phyloP scores from a whole-genome alignment of 2,888 invertebrate genomes.

The Silvanus unidentatus region DNA sequence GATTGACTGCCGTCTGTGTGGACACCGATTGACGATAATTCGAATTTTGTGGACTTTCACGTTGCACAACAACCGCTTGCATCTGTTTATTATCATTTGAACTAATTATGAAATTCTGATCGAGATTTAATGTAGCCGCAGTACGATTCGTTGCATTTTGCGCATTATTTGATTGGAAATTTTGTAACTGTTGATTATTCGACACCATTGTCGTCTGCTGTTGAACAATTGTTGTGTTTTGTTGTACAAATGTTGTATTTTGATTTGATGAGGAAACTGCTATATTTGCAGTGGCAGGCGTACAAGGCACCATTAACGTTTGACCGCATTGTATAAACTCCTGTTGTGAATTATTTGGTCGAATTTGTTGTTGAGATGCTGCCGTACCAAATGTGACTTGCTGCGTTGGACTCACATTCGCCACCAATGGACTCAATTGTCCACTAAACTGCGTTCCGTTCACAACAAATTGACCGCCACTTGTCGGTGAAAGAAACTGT shows the following conservation, averaged over 20 bases:
- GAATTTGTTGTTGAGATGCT: slow-evolving; percentile 30
- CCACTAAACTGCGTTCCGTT: slow-evolving; percentile 68
- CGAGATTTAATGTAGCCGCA: slow-evolving; percentile 51
- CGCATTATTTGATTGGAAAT: slow-evolving; percentile 28
- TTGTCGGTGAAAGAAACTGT: slow-evolving; percentile 65
- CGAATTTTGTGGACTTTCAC: slow-evolving; percentile 33
- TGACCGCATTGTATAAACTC: slow-evolving; percentile 70
- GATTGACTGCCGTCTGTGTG: slow-evolving; percentile 64
- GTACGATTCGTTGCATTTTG: slow-evolving; percentile 37
- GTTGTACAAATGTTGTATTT: slow-evolving; percentile 71
- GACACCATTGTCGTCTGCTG: slow-evolving; percentile 74
- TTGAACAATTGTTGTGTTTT: slow-evolving; percentile 79
- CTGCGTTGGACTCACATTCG: slow-evolving; percentile 66
- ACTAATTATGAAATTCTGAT: slow-evolving; percentile 53
- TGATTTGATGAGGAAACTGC: slow-evolving; percentile 52
- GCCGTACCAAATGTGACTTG: slow-evolving; percentile 47
- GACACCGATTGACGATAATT: slow-evolving; percentile 61
- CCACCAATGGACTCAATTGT: slow-evolving; percentile 72
- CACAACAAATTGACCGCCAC: slow-evolving; percentile 67
- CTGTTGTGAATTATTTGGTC: slow-evolving; percentile 49
- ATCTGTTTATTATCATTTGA: slow-evolving; percentile 40
- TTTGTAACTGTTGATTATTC: slow-evolving; percentile 56
- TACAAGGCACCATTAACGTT: slow-evolving; percentile 65
- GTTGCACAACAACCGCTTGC: slow-evolving; percentile 33
- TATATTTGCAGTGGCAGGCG: slow-evolving; percentile 52